Base-by-base conservation (phyloP, 2,888 invertebrate genomes). In the Acanthosepion lycidas region DNA sequence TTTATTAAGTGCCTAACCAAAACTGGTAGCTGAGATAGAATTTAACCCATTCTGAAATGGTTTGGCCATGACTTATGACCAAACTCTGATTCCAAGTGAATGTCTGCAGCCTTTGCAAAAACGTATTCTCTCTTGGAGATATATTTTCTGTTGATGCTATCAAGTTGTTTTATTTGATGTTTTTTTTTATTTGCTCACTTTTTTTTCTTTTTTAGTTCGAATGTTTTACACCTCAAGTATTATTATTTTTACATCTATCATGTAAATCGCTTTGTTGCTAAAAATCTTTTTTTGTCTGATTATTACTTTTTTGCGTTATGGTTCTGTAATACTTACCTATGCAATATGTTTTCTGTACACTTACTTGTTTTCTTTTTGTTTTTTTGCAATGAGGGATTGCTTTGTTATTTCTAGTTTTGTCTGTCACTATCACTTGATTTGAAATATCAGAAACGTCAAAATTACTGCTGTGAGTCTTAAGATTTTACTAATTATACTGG, bases 1-100 rank as follows among this genome's bases (percentile, higher is more conserved):
- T 78, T 78, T 78, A 78, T 78, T 78, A 78, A 78, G 78, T 78
- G 78, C n/a, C n/a, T 33, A 78, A 78, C n/a, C 78, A 78, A 33
- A 78, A 78, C 78, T n/a, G 78, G n/a, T 78, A 33, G 59, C 59
- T 59, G 59, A 59, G 26, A 59, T 59, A n/a, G 33, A 33, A 78
- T 33, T 33, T 78, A n/a, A 78, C 78, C n/a, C 78, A 78, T 78
- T 78, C 78, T n/a, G 78, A 15, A 78, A 78, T 78, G 33, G n/a
- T 78, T 23, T n/a, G 15, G 12, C n/a, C 78, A 15, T 78, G 78
- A 78, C 78, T 78, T 78, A 78, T 33, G 78, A 78, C n/a, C 78
- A 33, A 78, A 78, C 78, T 78, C 78, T 23, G n/a, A 9, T 78
- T 78, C 78, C n/a, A 78, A 78, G n/a, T 78, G 78, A n/a, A 33